phyloP scores from a whole-genome alignment of 2,797 vertebrate species.

The Pteronotus mesoamericanus region DNA sequence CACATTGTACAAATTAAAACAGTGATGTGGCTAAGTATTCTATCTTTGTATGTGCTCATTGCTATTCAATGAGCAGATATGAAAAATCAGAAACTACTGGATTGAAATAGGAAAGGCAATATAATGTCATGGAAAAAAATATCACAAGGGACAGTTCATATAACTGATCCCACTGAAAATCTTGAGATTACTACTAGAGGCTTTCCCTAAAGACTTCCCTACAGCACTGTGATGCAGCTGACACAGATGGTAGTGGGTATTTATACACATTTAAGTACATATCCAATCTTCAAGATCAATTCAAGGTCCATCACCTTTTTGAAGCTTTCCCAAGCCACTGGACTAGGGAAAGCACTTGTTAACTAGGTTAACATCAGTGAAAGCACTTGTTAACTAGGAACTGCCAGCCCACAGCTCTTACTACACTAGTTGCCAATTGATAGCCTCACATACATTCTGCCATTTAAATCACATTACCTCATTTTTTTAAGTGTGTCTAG shows the following conservation, averaged over 20 bases:
- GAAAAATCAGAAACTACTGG: background rate
- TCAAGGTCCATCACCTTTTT: background rate
- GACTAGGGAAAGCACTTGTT: background rate
- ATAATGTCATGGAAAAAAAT: background rate
- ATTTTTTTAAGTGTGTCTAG: background rate
- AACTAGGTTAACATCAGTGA: background rate
- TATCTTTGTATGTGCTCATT: background rate
- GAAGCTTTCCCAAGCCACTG: background rate
- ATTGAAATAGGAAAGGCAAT: background rate
- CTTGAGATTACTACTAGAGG: background rate
- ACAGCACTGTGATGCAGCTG: background rate
- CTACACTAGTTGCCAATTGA: background rate
- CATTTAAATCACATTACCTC: constrained; percentile 23
- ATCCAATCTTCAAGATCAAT: background rate
- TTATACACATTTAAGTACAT: background rate
- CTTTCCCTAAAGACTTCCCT: background rate
- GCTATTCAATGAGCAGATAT: background rate
- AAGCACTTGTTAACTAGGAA: background rate
- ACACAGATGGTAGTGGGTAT: background rate
- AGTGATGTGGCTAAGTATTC: background rate
- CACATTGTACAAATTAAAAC: background rate
- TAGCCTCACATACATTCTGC: background rate
- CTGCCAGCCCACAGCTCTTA: background rate
- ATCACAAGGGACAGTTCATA: background rate
- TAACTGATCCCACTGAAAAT: background rate